Base-by-base conservation (phyloP, 1,140 invertebrate species). In the Magallana ariakensis region DNA sequence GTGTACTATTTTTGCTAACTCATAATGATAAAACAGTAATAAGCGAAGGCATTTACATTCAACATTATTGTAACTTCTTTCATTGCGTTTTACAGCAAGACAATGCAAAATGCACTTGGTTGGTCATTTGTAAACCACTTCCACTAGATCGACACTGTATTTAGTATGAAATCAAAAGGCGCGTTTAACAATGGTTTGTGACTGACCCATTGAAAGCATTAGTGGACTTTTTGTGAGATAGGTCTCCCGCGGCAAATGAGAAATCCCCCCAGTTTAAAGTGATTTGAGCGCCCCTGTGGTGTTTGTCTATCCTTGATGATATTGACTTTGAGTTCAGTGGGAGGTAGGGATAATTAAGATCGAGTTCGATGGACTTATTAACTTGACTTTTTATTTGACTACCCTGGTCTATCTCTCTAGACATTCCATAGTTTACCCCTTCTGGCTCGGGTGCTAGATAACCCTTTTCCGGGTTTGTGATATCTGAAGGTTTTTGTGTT, bases 341-440 rank as follows among this genome's bases (percentile, higher is more conserved):
- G 66, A 75, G 66, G 66, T 75, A 26, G 66, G 6, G 66, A 75
- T 26, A 75, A 75, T 75, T 75, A 75, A 70, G 66, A 13, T 75
- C 33, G 22, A 26, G 66, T 26, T 75, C 66, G 66, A 75, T 22
- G 22, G 22, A 75, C 66, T 75, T 75, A 75, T 75, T 75, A 75
- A 75, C 66, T 75, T 11, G 19, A 46, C 22, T 75, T 75, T 75
- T 75, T 19, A 26, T 75, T 75, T 19, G 13, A 60, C 15, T 46
- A 46, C 33, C 33, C 33, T 46, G 33, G 33, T 46, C 33, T 46
- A 46, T 46, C 33, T 46, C 1, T 46, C 33, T 22, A 9, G 8
- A 0, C 62, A 66, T 66, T 66, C 22, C 66, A 11, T 26, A 6
- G 0, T 70, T 11, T 26, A 26, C 19, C 19, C 62, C 62, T n/a